Evolutionary conservation across 2,113 vertebrate species (phyloP).

Genomic region (Xiphophorus hellerii): DNA sequence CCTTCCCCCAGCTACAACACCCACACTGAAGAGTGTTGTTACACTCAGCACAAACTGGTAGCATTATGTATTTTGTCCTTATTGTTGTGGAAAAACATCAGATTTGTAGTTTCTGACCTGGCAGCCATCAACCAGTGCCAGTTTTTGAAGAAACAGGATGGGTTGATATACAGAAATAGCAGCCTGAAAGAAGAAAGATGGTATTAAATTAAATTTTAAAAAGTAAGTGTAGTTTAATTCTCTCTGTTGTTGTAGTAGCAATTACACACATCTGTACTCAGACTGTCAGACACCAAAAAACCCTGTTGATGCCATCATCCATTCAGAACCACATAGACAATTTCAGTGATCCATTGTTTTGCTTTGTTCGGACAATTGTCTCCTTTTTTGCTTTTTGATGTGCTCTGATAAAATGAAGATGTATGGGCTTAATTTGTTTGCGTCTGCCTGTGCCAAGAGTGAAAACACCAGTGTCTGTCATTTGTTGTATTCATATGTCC

Average conservation of each 20-base stretch:
- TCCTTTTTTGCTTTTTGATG: conserved; percentile 4
- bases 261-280: not conserved
- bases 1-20: not conserved
- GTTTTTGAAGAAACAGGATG: conserved; percentile 31
- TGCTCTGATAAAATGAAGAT: conserved; percentile 16
- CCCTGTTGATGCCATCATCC: not conserved
- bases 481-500: conserved; percentile 8
- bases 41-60: not conserved
- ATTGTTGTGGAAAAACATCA: not conserved
- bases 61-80: not conserved
- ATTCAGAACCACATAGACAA: not conserved
- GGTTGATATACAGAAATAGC: conserved; percentile 16
- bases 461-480: conserved; percentile 8
- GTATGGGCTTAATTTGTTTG: not conserved
- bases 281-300: not conserved
- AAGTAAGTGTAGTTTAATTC: not conserved
- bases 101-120: not conserved
- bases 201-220: not conserved
- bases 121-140: not conserved
- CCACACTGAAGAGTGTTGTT: not conserved
- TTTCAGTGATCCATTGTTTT: not conserved
- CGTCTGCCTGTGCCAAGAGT: conserved; percentile 4
- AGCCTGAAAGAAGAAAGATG: not conserved
- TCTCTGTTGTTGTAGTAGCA: not conserved
- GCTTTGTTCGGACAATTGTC: conserved; percentile 6